These are phyloP conservation scores for Sarcophaga variegata DNA, from an alignment of 2,888 invertebrate genomes.

Conservation along the genomic window DNA sequence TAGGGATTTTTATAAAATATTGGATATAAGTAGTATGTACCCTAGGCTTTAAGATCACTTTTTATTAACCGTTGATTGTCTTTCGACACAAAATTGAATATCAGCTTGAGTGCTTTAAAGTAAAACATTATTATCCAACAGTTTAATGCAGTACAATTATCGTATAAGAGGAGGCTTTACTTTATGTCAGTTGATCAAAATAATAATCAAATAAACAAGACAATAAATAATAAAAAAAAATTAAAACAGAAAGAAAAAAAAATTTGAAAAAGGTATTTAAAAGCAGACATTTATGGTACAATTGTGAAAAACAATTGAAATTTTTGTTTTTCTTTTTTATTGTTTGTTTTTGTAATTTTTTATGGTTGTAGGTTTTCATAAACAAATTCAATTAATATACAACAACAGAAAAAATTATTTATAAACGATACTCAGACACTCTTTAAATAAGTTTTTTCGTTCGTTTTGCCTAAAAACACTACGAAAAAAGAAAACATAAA, in stretches of 20 bases:
- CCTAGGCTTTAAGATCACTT: no score
- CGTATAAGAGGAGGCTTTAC: no score
- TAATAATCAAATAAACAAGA: not conserved
- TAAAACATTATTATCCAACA: no score
- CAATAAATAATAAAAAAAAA: not conserved
- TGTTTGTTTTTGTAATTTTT: no score
- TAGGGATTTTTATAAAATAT: no score
- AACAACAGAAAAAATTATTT: constrained; percentile 30
- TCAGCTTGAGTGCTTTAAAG: no score
- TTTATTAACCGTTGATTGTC: no score
- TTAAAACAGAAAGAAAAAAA: not conserved
- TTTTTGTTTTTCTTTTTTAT: not conserved
- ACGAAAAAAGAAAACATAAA: not conserved
- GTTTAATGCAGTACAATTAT: no score
- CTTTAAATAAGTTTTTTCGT: constrained; percentile 31
- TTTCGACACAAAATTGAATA: no score
- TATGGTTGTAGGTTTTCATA: not conserved
- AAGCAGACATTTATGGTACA: constrained; percentile 64
- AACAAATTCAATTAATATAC: constrained; percentile 30
- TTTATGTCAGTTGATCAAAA: no score
- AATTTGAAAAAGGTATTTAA: not conserved
- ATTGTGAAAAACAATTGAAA: constrained; percentile 45
- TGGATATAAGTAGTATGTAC: no score
- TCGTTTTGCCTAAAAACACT: constrained; percentile 18
- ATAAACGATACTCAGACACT: constrained; percentile 56